These are phyloP conservation scores for Halichoerus grypus DNA, from an alignment of 2,113 vertebrate genomes.

Conservation along the genomic window DNA sequence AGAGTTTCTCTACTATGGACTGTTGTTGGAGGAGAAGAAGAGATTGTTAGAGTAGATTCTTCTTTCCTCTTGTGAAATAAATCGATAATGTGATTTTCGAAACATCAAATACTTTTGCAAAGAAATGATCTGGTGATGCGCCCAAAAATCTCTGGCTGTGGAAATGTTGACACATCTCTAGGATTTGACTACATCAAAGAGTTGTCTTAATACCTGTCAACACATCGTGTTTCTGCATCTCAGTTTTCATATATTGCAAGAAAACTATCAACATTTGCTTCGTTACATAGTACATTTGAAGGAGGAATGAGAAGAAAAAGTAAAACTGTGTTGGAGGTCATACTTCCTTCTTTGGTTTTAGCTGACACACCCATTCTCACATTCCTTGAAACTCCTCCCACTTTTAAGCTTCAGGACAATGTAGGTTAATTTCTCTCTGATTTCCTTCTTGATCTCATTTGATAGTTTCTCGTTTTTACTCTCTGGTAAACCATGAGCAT, in stretches of 20 bases:
- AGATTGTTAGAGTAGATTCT: conserved; percentile 28
- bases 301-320: conserved; percentile 41
- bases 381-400: neutral
- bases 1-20: conserved; percentile 15
- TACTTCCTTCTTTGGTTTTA: conserved; percentile 13
- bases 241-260: conserved; percentile 62
- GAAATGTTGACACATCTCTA: conserved; percentile 59
- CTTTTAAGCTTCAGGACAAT: neutral
- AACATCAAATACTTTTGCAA: conserved; percentile 54
- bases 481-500: neutral
- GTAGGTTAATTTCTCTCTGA: neutral
- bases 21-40: neutral
- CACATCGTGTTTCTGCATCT: conserved; percentile 66
- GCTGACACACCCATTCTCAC: neutral
- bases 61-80: conserved; percentile 55
- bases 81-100: conserved; percentile 59
- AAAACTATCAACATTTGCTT: conserved; percentile 68
- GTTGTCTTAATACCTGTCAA: conserved; percentile 66
- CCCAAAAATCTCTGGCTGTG: conserved; percentile 51
- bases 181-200: conserved; percentile 66
- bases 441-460: neutral
- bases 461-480: neutral
- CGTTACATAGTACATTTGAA: neutral
- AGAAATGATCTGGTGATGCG: conserved; percentile 45
- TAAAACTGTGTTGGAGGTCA: neutral